Evolutionary conservation across 2,113 vertebrate species (phyloP).

Genomic region (Trogon surrucura): DNA sequence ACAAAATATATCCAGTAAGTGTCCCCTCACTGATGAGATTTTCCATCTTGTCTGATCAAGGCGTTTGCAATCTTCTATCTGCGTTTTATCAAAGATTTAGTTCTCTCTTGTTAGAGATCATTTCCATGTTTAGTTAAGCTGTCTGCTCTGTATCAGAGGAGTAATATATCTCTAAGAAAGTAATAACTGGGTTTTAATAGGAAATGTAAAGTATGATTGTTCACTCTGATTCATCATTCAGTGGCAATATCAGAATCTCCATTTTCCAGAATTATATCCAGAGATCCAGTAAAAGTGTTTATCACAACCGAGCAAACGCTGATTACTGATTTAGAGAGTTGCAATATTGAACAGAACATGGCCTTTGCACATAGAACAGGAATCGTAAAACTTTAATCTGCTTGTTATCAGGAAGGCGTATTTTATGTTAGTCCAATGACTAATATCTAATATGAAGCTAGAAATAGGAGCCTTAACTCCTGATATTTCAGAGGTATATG

Average conservation of each 20-base stretch:
- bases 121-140: slow-evolving; percentile 7
- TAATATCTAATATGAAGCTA: not conserved
- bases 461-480: not conserved
- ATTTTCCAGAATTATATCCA: not conserved
- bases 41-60: not conserved
- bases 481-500: not conserved
- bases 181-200: not conserved
- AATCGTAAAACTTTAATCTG: not conserved
- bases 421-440: not conserved
- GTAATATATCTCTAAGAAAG: not conserved
- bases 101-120: not conserved
- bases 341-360: not conserved
- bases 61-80: not conserved
- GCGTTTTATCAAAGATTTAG: not conserved
- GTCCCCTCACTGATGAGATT: not conserved
- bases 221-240: not conserved
- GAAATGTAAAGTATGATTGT: not conserved
- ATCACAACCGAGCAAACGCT: not conserved
- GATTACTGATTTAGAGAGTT: not conserved
- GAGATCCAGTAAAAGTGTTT: not conserved
- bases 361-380: not conserved
- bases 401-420: not conserved
- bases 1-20: not conserved
- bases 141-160: not conserved
- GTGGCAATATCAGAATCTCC: not conserved